Evolutionary conservation across 2,888 invertebrate species (phyloP), one percentile per base, ranked within the genome.

Genomic region (Rhamphomyia laevipes): DNA sequence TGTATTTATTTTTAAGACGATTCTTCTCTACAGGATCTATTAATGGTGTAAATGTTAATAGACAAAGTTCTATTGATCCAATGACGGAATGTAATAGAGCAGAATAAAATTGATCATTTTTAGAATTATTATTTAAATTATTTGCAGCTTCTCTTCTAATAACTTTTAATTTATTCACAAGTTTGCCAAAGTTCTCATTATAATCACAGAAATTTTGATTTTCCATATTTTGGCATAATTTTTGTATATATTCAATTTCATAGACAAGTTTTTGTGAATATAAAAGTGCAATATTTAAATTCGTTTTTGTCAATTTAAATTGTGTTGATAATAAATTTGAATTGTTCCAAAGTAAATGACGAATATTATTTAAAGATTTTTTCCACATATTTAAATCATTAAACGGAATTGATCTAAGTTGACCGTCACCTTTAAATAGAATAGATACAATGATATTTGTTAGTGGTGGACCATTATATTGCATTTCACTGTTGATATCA

Each of bases 1-100:
- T 72, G 56, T 89, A 86, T 42, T 77, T 67, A 11, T 82, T 74
- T 68, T 87, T 87, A 0, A 91, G 66, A 1, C 78, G 73, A 55
- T 82, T 78, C 66, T 90, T 90, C 50, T 84, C 80, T 0, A 88
- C 81, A 0, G 92, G 91, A 73, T 95, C 95, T 6, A 93, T 82
- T 1, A 79, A 67, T 16, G 82, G 83, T 12, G 84, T 72, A 63
- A 79, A 76, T 0, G 78, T 73, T 61, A 80, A 75, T 5, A 84
- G 63, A 55, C 73, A 71, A 0, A 77, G 62, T 57, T 80, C 76
- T 1, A 81, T 55, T 17, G 77, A 65, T 55, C 81, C 81, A 4
- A 65, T 56, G 7, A 71, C 51, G 3, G 62, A 57, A 27, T 62
- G 57, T 0, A 64, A 49, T 6, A 67, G 30, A 0, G 64, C 59